phyloP scores from a whole-genome alignment of 2,797 vertebrate genomes.

The Cossypha polioptera region DNA sequence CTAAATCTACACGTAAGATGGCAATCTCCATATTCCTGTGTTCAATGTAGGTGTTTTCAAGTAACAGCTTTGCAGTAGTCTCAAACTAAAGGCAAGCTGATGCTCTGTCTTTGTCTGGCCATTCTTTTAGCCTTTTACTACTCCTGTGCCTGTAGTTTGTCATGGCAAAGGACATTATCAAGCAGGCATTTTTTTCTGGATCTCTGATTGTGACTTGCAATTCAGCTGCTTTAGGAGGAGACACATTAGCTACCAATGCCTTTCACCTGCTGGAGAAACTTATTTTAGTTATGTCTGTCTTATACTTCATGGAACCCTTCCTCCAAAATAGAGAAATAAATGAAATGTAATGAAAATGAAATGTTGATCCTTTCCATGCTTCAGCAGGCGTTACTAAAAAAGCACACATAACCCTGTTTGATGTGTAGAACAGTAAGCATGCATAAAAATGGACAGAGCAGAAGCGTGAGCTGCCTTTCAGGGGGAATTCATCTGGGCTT shows the following conservation, averaged over 20 bases:
- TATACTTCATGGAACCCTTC: conserved; percentile 12
- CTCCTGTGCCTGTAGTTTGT: neutral
- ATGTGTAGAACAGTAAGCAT: conserved; percentile 24
- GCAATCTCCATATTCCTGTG: neutral
- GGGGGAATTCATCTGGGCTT: neutral
- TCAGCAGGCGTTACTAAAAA: conserved; percentile 41
- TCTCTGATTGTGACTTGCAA: neutral
- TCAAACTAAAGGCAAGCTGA: neutral
- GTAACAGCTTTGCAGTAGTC: neutral
- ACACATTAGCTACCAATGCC: conserved; percentile 25
- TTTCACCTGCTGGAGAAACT: conserved; percentile 25
- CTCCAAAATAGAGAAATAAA: conserved; percentile 57
- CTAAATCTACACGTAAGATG: neutral
- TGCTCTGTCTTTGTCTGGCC: neutral
- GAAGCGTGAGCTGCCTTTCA: conserved; percentile 12
- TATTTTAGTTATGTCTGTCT: conserved; percentile 32
- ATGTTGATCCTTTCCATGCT: conserved; percentile 43
- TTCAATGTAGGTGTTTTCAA: neutral
- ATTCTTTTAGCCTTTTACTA: conserved; percentile 12
- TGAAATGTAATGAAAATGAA: conserved; percentile 63
- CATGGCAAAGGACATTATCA: neutral
- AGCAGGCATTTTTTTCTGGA: neutral
- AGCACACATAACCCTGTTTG: conserved; percentile 39
- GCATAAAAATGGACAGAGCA: neutral
- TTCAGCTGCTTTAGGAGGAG: conserved; percentile 24